phyloP scores from a whole-genome alignment of 2,888 invertebrate genomes.

The Drosophila pseudotalamancana region DNA sequence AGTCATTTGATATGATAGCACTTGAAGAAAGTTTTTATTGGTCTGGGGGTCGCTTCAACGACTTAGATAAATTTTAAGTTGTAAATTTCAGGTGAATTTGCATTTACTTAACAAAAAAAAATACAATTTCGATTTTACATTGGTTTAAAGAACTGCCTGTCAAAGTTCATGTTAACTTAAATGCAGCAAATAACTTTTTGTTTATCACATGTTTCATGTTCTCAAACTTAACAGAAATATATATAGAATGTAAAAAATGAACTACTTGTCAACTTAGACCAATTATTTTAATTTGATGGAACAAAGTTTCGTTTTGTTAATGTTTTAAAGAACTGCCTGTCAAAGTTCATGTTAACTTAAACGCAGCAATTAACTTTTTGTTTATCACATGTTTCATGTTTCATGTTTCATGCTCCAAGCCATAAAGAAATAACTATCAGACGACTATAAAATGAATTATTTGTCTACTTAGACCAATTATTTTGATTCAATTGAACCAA shows the following conservation, averaged over 20 bases:
- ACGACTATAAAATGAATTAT: background rate
- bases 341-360: background rate
- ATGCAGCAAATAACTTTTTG: too few relatives aligned
- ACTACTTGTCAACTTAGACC: background rate
- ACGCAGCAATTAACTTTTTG: too few relatives aligned
- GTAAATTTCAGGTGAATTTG: too few relatives aligned
- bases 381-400: too few relatives aligned
- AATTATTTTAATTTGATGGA: background rate
- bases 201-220: too few relatives aligned
- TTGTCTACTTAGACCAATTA: background rate
- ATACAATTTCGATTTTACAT: background rate
- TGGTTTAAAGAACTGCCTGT: background rate
- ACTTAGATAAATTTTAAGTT: background rate
- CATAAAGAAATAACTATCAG: too few relatives aligned
- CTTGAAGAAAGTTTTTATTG: constrained; percentile 15
- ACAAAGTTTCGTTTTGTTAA: background rate
- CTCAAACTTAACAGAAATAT: too few relatives aligned
- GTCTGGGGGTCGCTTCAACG: background rate
- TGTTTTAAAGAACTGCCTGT: background rate
- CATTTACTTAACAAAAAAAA: background rate
- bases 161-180: background rate
- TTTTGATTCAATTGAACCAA: background rate
- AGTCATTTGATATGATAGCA: constrained; percentile 31
- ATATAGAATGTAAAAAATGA: background rate
- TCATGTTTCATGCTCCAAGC: too few relatives aligned